Percentiles rank a stretch among this genome's conserved stretches.
Conservation (phyloP, 2,888 invertebrate species). For the Lysandra coridon region DNA sequence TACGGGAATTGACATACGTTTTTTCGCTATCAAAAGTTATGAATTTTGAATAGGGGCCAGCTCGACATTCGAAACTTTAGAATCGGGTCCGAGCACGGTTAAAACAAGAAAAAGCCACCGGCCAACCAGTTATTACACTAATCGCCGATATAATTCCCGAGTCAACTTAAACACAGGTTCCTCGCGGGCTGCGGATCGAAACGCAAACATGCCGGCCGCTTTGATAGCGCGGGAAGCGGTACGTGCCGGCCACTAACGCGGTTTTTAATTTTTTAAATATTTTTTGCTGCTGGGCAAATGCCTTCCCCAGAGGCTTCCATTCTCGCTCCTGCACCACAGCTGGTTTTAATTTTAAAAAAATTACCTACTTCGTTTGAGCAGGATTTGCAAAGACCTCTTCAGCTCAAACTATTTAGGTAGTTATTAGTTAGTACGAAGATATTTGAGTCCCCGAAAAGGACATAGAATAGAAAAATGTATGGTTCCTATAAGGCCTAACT, state of each 20-base stretch:
- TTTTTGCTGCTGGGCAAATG: not conserved
- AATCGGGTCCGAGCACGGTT: slow-evolving; percentile 43
- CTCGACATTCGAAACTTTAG: not conserved
- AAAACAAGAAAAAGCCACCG: slow-evolving; percentile 71
- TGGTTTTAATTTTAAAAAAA: too few species aligned
- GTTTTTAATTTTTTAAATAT: not conserved
- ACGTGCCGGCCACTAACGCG: slow-evolving; percentile 45
- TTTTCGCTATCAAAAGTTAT: too few species aligned
- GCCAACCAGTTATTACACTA: slow-evolving; percentile 80
- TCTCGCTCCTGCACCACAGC: too few species aligned
- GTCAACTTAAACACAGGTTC: slow-evolving; percentile 81
- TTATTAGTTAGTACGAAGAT: too few species aligned
- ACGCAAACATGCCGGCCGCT: slow-evolving; percentile 80
- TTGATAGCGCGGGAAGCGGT: slow-evolving; percentile 69
- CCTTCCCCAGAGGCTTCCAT: too few species aligned
- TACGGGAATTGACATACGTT: too few species aligned
- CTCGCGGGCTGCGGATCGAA: slow-evolving; percentile 77
- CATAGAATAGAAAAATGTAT: too few species aligned
- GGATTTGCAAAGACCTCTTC: too few species aligned
- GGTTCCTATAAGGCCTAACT: not conserved
- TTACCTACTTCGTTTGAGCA: too few species aligned
- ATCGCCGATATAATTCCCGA: slow-evolving; percentile 80
- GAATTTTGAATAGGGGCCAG: too few species aligned
- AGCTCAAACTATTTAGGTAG: too few species aligned
- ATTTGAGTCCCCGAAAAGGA: too few species aligned